phyloP scores from a whole-genome alignment of 2,797 vertebrate genomes.

The Kryptolebias ocellatus region DNA sequence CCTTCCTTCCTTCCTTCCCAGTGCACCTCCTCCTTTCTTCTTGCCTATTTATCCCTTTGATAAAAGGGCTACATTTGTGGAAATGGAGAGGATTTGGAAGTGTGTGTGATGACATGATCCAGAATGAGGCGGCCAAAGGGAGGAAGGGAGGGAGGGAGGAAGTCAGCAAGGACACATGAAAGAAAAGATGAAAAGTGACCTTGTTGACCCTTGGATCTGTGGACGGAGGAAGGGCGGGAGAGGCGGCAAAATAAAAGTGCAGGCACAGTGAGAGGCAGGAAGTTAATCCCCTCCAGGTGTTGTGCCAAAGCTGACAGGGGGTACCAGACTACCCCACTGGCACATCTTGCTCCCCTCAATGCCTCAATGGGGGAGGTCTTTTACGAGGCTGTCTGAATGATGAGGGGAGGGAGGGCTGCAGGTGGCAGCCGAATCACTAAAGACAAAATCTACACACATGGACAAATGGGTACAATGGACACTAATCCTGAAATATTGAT shows the following conservation, averaged over 20 bases:
- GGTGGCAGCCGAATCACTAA: conserved; percentile 74
- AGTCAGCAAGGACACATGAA: conserved; percentile 73
- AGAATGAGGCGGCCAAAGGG: conserved; percentile 51
- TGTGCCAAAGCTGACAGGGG: conserved; percentile 72
- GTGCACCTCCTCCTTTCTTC: conserved; percentile 48
- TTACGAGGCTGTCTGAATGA: conserved; percentile 67
- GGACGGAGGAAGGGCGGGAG: conserved; percentile 44
- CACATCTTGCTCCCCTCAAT: conserved; percentile 45
- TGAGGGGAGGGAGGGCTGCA: conserved; percentile 72
- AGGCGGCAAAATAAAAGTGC: conserved; percentile 62
- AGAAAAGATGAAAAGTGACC: conserved; percentile 83
- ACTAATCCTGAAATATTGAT: conserved; percentile 86
- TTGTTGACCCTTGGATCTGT: conserved; percentile 68
- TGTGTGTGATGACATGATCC: conserved; percentile 76
- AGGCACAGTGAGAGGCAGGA: conserved; percentile 72
- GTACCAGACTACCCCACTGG: conserved; percentile 65
- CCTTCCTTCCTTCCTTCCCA: conserved; percentile 49
- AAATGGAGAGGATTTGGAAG: conserved; percentile 72
- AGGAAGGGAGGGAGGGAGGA: conserved; percentile 28
- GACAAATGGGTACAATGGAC: conserved; percentile 61
- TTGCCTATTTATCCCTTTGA: conserved; percentile 67
- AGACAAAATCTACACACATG: conserved; percentile 53
- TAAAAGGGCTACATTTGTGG: conserved; percentile 73
- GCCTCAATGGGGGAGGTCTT: conserved; percentile 54
- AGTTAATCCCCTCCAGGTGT: conserved; percentile 86